Evolutionary conservation across 2,113 vertebrate genomes (phyloP).

Genomic region (Tupaia tana): DNA sequence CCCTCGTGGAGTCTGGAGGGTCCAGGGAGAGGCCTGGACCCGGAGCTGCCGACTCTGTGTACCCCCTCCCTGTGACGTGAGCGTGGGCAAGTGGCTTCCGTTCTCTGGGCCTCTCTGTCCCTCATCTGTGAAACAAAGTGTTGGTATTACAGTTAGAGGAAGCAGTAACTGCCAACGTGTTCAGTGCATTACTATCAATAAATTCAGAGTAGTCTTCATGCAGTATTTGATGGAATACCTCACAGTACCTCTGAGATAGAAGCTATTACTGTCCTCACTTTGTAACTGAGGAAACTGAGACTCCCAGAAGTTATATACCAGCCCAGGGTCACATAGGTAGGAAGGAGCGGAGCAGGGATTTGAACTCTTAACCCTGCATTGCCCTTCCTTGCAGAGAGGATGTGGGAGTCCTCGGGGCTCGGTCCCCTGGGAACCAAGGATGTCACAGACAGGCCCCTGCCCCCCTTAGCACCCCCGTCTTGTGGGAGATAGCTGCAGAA

Average conservation of each 20-base stretch:
- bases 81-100: background rate
- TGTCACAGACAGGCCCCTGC: background rate
- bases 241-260: background rate
- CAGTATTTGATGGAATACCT: background rate
- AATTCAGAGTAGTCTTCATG: background rate
- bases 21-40: accelerated
- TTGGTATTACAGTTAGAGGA: background rate
- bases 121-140: background rate
- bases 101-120: background rate
- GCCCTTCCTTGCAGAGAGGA: background rate
- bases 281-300: background rate
- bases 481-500: background rate
- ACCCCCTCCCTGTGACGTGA: accelerated
- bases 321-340: background rate
- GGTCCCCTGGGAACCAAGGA: too few relatives aligned
- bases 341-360: background rate
- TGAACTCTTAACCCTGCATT: background rate
- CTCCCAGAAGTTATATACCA: background rate
- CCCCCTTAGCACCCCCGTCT: background rate
- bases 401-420: background rate
- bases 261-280: background rate
- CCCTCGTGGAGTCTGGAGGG: too few relatives aligned
- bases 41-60: background rate
- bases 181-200: background rate
- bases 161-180: background rate